phyloP scores from a whole-genome alignment of 1,140 invertebrate species.

The Hermetia illucens region DNA sequence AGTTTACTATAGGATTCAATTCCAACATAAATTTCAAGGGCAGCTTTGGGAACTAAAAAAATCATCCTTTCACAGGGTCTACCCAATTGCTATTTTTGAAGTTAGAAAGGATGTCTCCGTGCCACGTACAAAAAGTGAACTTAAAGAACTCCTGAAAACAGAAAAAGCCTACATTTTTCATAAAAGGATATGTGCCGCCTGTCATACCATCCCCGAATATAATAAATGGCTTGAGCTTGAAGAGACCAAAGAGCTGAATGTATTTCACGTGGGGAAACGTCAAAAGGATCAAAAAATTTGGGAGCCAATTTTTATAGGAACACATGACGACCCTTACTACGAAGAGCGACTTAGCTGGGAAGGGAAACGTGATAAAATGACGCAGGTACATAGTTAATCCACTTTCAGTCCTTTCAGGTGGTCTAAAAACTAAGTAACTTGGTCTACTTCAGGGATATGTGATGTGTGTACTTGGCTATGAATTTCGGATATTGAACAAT shows the following conservation, averaged over 20 bases:
- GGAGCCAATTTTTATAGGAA: conserved; percentile 83
- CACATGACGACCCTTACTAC: conserved; percentile 71
- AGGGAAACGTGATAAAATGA: conserved; percentile 82
- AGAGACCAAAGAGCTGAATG: conserved; percentile 43
- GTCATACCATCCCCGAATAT: conserved; percentile 70
- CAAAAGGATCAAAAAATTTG: conserved; percentile 57
- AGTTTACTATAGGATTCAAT: background rate
- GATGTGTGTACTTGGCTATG: conserved; percentile 29
- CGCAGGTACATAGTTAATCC: conserved; percentile 52
- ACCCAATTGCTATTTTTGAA: conserved; percentile 22
- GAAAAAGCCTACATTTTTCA: conserved; percentile 76
- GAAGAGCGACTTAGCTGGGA: conserved; percentile 79
- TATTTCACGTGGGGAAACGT: conserved; percentile 68
- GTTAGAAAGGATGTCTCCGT: conserved; percentile 25
- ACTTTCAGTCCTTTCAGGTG: background rate
- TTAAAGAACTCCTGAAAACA: conserved; percentile 53
- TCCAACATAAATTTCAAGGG: conserved; percentile 1
- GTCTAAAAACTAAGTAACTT: background rate
- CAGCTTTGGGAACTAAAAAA: background rate
- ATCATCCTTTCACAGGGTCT: conserved; percentile 11
- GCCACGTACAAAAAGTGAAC: conserved; percentile 52
- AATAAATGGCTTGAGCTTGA: conserved; percentile 57
- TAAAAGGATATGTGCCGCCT: conserved; percentile 68
- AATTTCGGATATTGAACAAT: conserved; percentile 26
- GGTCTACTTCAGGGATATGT: conserved; percentile 18